Evolutionary conservation across 2,797 vertebrate genomes (phyloP).

Genomic region (Podargus strigoides): DNA sequence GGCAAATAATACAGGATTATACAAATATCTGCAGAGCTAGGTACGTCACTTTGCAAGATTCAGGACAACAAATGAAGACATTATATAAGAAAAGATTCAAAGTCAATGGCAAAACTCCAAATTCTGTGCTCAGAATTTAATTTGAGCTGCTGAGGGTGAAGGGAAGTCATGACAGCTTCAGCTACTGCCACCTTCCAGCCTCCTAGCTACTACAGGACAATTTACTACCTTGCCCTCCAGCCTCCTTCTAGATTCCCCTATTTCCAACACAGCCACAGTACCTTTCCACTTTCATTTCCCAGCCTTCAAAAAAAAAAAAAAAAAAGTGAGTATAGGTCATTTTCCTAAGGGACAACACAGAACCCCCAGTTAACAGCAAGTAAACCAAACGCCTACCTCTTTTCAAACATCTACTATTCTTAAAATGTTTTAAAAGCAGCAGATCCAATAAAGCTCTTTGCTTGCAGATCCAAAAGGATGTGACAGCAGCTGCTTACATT

Average conservation of each 20-base stretch:
- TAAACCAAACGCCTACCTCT: background rate
- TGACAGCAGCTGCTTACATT: background rate
- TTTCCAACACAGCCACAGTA: background rate
- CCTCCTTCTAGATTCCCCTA: background rate
- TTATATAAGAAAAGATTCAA: slow-evolving; percentile 31
- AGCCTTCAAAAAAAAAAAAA: background rate
- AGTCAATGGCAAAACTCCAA: slow-evolving; percentile 34
- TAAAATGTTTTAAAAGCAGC: background rate
- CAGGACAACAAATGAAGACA: slow-evolving; percentile 5
- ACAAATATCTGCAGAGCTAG: background rate
- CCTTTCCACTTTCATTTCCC: background rate
- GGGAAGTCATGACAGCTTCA: background rate
- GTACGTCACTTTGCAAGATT: background rate
- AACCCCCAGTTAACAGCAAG: background rate
- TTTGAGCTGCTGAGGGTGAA: background rate
- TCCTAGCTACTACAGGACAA: background rate
- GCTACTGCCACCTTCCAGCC: background rate
- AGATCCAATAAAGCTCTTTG: background rate
- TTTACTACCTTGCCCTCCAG: background rate
- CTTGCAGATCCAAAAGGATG: background rate
- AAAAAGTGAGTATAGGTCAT: background rate
- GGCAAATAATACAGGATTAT: background rate
- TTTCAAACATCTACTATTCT: background rate
- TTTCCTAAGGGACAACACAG: background rate
- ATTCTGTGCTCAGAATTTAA: background rate